Evolutionary conservation across 1,140 invertebrate species (phyloP).

Genomic region (Panagrolaimus sp.): DNA sequence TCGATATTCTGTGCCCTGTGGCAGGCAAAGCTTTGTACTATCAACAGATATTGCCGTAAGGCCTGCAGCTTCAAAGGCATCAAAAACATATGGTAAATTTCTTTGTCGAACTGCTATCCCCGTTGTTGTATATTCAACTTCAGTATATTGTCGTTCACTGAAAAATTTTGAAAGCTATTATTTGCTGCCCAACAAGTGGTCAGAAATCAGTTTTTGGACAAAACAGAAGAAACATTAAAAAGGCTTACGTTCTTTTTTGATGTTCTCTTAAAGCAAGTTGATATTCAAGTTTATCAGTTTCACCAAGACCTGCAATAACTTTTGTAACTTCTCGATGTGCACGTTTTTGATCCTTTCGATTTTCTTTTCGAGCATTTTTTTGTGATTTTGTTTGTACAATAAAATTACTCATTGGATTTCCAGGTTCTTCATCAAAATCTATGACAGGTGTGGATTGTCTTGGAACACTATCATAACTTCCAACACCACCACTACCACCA

Average conservation of each 20-base stretch:
- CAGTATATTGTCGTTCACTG: constrained; percentile 26
- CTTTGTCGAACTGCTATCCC: background rate
- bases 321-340: constrained; percentile 65
- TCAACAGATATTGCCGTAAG: constrained; percentile 29
- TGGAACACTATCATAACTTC: background rate
- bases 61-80: constrained; percentile 68
- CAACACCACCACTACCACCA: no score
- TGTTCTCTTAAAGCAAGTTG: constrained; percentile 60
- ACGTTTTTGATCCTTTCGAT: constrained; percentile 81
- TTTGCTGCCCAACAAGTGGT: no score
- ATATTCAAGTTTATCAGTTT: constrained; percentile 61
- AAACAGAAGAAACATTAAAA: no score
- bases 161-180: no score
- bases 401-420: constrained; percentile 16
- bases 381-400: constrained; percentile 69
- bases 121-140: constrained; percentile 19
- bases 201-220: no score
- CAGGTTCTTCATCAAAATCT: background rate
- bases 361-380: constrained; percentile 72
- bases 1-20: constrained; percentile 70
- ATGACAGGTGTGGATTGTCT: background rate
- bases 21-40: constrained; percentile 66
- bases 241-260: constrained; percentile 65
- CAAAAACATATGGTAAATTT: constrained; percentile 53
- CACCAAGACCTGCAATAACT: constrained; percentile 49